Evolutionary conservation across 2,113 vertebrate species (phyloP).

Genomic region (Benitochromis conjunctus): DNA sequence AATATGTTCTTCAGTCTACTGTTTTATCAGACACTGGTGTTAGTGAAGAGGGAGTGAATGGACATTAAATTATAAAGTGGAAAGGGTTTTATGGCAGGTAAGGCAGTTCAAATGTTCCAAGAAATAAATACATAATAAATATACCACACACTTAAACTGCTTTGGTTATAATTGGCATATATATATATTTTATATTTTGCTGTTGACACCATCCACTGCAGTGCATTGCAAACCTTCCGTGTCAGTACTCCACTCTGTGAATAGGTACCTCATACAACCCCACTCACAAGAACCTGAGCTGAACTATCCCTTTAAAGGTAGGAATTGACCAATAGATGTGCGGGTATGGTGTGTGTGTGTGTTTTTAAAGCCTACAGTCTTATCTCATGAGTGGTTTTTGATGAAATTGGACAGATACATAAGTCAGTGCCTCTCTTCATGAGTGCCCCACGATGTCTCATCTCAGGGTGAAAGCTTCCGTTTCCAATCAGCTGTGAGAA

Average conservation of each 20-base stretch:
- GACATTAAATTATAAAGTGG: not conserved
- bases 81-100: not conserved
- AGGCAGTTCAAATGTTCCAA: not conserved
- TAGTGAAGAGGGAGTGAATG: not conserved
- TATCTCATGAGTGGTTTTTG: slow-evolving; percentile 11
- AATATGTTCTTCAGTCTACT: too few species aligned
- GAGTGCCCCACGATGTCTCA: not conserved
- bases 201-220: not conserved
- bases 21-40: not conserved
- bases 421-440: not conserved
- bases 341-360: not conserved
- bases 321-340: not conserved
- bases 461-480: not conserved
- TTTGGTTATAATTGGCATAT: not conserved
- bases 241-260: not conserved
- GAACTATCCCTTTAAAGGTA: slow-evolving; percentile 16
- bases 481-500: slow-evolving; percentile 7
- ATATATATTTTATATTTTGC: not conserved
- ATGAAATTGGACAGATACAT: slow-evolving; percentile 8
- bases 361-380: not conserved
- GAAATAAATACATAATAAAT: not conserved
- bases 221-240: not conserved
- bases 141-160: not conserved
- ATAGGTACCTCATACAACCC: not conserved
- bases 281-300: not conserved